Evolutionary conservation across 2,888 invertebrate species (phyloP).

Genomic region (Linnaemya vulpina): DNA sequence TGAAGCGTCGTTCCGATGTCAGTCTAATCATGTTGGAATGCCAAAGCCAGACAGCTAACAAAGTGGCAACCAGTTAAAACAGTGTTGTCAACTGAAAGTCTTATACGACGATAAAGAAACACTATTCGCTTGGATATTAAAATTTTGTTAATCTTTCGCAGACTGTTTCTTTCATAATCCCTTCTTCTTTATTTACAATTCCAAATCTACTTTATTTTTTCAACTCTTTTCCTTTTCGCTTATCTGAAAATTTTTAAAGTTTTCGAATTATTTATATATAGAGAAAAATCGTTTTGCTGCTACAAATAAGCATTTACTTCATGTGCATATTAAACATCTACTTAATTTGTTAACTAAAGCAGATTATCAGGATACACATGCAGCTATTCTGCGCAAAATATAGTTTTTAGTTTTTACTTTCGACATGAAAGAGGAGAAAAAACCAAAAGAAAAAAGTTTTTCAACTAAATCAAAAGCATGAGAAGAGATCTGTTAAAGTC

Average conservation of each 20-base stretch:
- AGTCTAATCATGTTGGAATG: no score
- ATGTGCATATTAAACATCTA: constrained; percentile 50
- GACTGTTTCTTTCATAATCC: background rate
- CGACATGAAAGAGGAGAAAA: background rate
- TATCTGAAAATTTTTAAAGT: background rate
- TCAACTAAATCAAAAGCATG: constrained; percentile 20
- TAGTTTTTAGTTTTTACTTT: constrained; percentile 12
- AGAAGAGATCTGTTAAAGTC: constrained; percentile 49
- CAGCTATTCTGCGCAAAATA: background rate
- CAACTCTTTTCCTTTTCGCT: background rate
- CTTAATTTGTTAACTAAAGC: constrained; percentile 59
- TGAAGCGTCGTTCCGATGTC: no score
- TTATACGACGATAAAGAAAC: no score
- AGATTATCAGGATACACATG: constrained; percentile 34
- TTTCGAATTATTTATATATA: background rate
- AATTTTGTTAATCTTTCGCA: background rate
- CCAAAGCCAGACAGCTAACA: no score
- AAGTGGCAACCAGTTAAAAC: no score
- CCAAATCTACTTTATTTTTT: background rate
- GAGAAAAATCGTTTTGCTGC: background rate
- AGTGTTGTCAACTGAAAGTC: no score
- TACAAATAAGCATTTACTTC: constrained; percentile 36
- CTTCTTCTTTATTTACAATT: background rate
- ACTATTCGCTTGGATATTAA: no score
- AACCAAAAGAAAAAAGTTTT: constrained; percentile 26